Conservation (phyloP, 2,888 invertebrate species). For the Heteromyza rotundicornis region DNA sequence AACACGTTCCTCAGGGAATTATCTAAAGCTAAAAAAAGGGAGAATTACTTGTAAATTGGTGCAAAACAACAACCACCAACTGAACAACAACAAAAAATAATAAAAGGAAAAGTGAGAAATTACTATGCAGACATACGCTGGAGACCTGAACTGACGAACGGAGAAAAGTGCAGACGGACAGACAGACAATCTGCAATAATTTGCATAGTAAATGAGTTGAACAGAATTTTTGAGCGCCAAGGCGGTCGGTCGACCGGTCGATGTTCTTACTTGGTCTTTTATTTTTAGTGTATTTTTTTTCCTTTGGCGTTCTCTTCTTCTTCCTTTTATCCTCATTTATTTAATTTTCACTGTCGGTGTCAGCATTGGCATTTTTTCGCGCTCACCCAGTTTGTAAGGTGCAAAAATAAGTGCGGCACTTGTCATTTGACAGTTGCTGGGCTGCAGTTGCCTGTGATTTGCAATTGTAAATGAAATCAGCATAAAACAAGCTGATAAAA, state of each 20-base stretch:
- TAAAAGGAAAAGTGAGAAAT: not conserved
- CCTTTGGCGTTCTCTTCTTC: too few species aligned
- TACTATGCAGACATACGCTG: not conserved
- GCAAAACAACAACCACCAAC: not conserved
- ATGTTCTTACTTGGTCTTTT: not conserved
- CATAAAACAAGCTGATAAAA: not conserved
- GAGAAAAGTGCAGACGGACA: not conserved
- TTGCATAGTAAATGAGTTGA: not conserved
- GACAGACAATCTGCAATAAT: not conserved
- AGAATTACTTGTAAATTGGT: not conserved
- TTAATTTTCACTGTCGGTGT: not conserved
- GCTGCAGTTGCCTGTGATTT: not conserved
- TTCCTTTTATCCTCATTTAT: too few species aligned
- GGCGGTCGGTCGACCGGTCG: not conserved
- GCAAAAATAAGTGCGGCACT: not conserved
- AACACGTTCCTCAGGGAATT: not conserved
- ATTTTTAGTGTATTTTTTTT: not conserved
- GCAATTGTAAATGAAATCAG: not conserved
- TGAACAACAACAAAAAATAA: not conserved
- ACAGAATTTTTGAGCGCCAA: not conserved
- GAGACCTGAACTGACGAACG: not conserved
- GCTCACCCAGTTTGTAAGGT: not conserved
- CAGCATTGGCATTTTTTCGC: not conserved
- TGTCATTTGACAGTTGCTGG: not conserved
- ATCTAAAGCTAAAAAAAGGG: not conserved